Base-by-base conservation (phyloP, 2,797 vertebrate species). In the Sparus aurata region DNA sequence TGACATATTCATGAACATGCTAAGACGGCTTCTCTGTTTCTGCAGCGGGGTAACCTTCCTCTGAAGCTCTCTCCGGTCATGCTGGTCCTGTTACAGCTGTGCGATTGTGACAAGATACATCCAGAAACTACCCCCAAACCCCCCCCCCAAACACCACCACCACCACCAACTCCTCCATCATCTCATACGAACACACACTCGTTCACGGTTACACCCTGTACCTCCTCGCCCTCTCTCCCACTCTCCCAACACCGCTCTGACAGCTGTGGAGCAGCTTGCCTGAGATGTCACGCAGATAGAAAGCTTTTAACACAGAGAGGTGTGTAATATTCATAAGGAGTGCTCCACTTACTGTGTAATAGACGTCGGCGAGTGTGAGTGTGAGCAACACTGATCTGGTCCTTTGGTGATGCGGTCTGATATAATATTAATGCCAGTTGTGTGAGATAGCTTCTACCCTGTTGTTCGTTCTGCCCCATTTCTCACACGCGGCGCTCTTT, bases 251-350 rank as follows among this genome's bases (percentile, higher is more conserved):
- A 74, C 79, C 1, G 25, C 72, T 83, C 58, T 83, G 85, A 90
- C 93, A 93, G 84, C 89, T 84, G 88, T 76, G 87, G 46, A 81
- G 83, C 70, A 77, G 81, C 82, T 89, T 80, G 77, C 78, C 84
- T 69, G 66, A 30, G 8, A 76, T 87, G 87, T 89, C 81, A 83
- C 17, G 12, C 74, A 73, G 85, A 82, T 50, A 84, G 82, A 77
- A 90, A 87, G 90, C 92, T 93, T 92, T 94, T 88, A 92, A 87
- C 87, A 80, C 74, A 41, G 75, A 83, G 77, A 89, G 45, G 75
- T 82, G 88, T 94, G 85, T 88, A 93, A 93, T 91, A 94, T 94
- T 93, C 87, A 93, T 93, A 88, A 92, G 89, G 64, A 82, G 66
- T 65, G 91, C 88, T 87, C 82, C 80, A 84, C 87, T 91, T 87